Evolutionary conservation across 2,113 vertebrate genomes (phyloP).

Genomic region (Nematolebias whitei): DNA sequence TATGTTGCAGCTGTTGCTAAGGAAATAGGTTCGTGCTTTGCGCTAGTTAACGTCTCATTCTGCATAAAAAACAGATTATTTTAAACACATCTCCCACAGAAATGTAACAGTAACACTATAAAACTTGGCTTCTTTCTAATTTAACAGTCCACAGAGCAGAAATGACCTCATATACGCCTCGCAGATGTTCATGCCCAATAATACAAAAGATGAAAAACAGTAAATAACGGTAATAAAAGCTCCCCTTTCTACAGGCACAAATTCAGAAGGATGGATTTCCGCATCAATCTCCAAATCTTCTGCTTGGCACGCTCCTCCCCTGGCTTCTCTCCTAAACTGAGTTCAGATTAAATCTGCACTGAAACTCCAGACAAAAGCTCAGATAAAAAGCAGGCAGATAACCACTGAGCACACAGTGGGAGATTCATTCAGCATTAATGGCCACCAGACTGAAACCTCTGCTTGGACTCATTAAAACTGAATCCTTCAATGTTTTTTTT

Average conservation of each 20-base stretch:
- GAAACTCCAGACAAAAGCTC: constrained; percentile 40
- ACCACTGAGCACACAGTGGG: background rate
- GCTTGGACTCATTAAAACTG: constrained; percentile 32
- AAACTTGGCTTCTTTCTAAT: constrained; percentile 2
- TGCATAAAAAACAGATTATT: background rate
- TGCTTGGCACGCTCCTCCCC: constrained; percentile 44
- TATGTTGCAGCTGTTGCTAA: constrained; percentile 4
- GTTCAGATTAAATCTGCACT: constrained; percentile 44
- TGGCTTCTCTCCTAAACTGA: constrained; percentile 34
- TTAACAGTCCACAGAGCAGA: constrained; percentile 15
- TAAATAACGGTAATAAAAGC: constrained; percentile 19
- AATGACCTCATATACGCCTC: constrained; percentile 22
- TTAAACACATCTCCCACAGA: constrained; percentile 3
- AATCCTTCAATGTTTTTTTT: constrained; percentile 20
- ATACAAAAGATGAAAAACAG: constrained; percentile 10
- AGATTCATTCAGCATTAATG: constrained; percentile 50
- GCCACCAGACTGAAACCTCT: constrained; percentile 23
- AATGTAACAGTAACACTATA: constrained; percentile 1
- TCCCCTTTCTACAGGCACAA: constrained; percentile 10
- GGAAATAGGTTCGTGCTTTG: background rate
- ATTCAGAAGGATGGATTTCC: constrained; percentile 36
- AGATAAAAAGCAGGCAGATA: constrained; percentile 19
- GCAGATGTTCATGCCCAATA: constrained; percentile 35
- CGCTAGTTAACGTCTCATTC: constrained; percentile 2
- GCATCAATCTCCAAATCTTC: constrained; percentile 47